Evolutionary conservation across 2,888 invertebrate species (phyloP).

Genomic region (Megamerina dolium): DNA sequence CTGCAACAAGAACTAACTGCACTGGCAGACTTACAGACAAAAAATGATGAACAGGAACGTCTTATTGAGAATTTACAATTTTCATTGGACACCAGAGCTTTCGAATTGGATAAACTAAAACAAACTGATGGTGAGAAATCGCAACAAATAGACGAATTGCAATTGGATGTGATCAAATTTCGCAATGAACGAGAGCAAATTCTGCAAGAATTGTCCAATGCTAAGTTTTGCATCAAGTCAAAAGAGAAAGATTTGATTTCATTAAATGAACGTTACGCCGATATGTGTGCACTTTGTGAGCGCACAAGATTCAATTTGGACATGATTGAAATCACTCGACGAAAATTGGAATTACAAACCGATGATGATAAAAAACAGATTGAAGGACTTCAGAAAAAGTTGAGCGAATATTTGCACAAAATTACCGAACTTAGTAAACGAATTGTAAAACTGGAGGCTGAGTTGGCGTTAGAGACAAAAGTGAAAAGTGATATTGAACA

Average conservation of each 20-base stretch:
- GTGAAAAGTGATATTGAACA: neutral
- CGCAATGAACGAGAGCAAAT: constrained; percentile 21
- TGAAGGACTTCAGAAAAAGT: constrained; percentile 22
- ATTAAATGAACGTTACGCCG: constrained; percentile 29
- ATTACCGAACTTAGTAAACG: constrained; percentile 22
- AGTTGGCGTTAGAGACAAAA: constrained; percentile 11
- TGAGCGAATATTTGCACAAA: constrained; percentile 24
- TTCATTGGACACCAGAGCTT: constrained; percentile 25
- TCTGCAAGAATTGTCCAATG: constrained; percentile 11
- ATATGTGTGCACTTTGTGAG: constrained; percentile 31
- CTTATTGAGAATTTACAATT: constrained; percentile 32
- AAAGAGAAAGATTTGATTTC: constrained; percentile 27
- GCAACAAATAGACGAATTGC: constrained; percentile 27
- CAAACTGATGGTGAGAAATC: constrained; percentile 24
- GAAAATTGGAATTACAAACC: constrained; percentile 25
- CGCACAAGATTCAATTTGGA: constrained; percentile 29
- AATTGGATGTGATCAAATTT: constrained; percentile 13
- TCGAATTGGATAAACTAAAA: constrained; percentile 28
- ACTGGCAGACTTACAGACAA: constrained; percentile 27
- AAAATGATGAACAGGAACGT: constrained; percentile 32
- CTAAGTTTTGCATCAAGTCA: constrained; percentile 17
- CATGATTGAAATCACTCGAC: constrained; percentile 24
- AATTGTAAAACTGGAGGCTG: constrained; percentile 20
- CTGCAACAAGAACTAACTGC: constrained; percentile 29
- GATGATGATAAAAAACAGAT: constrained; percentile 24